Percentiles rank a stretch among this genome's conserved stretches.
These are phyloP conservation scores for Syndactyla subalaris DNA, from an alignment of 2,797 vertebrate genomes.

Conservation along the genomic window DNA sequence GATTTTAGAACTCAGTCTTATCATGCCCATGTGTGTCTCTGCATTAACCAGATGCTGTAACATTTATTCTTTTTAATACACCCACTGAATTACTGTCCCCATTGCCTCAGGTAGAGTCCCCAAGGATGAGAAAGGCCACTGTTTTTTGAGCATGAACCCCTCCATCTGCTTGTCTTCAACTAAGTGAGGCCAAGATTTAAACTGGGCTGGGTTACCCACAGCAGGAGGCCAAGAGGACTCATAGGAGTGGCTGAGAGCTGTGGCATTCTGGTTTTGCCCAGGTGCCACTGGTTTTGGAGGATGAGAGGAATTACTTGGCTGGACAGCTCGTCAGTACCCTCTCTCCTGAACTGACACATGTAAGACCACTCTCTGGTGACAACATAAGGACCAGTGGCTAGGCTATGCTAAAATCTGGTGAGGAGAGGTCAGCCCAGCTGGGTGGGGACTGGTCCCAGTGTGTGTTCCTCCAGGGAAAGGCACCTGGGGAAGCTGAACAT, in stretches of 20 bases:
- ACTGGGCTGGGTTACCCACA: neutral
- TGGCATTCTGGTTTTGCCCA: neutral
- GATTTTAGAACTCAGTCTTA: constrained; percentile 1
- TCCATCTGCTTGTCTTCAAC: neutral
- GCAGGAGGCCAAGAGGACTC: neutral
- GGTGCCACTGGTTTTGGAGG: neutral
- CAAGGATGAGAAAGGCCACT: neutral
- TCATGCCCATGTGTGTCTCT: neutral
- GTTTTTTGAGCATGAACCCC: neutral
- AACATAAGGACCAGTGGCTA: neutral
- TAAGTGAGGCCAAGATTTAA: neutral
- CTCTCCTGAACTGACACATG: neutral
- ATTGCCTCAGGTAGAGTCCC: neutral
- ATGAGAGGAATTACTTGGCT: neutral
- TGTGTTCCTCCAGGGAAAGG: neutral
- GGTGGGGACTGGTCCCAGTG: neutral
- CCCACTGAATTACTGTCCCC: neutral
- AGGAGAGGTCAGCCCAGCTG: neutral
- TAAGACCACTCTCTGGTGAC: neutral
- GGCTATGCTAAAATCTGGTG: neutral
- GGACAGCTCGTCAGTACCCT: neutral
- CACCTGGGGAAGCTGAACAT: accelerated
- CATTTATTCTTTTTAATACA: neutral
- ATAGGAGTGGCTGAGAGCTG: neutral
- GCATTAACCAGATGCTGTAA: neutral